Base-by-base conservation (phyloP, 2,113 vertebrate genomes). In the Tetrax tetrax region DNA sequence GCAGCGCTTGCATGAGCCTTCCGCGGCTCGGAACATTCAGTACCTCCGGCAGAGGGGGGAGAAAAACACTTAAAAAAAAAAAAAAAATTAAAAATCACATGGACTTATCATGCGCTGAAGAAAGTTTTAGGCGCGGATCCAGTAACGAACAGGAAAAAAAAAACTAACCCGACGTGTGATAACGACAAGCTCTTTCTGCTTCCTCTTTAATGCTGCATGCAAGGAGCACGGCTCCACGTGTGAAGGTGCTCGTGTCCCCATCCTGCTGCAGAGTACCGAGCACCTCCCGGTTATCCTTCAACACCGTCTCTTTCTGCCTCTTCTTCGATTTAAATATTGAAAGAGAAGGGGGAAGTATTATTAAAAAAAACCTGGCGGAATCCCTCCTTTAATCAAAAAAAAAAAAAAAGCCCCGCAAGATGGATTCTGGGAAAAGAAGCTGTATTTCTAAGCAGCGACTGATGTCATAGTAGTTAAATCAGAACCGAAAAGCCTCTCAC, bases 351-450 rank as follows among this genome's bases (percentile, higher is more conserved):
- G 21, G 14, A 83, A 90, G 33, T 14, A 7, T n/a, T 43, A 86
- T 48, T n/a, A n/a, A n/a, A 74, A 88, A 37, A 89, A 68, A 96
- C 43, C 54, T 77, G 76, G 56, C 25, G 28, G 72, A 89, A 89
- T 87, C 72, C 72, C 37, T 79, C 31, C 51, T 75, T 86, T 64
- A n/a, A 79, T 50, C 57, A 38, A n/a, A n/a, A n/a, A n/a, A n/a
- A n/a, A n/a, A n/a, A n/a, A 80, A 27, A 51, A 91, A 95, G 7
- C 33, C 71, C 90, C 56, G 56, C 1, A 78, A 95, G 61, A 82
- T 43, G 90, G 92, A 96, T 97, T 97, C 93, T 96, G 95, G 87
- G 95, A 91, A 92, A 95, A 89, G 87, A 95, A 96, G 50, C 66
- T 87, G 29, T 86, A 66, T 72, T 96, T 77, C 87, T 95, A 92